Evolutionary conservation across 2,113 vertebrate species (phyloP), one percentile per base, ranked within the genome.

Genomic region (Tympanuchus pallidicinctus): DNA sequence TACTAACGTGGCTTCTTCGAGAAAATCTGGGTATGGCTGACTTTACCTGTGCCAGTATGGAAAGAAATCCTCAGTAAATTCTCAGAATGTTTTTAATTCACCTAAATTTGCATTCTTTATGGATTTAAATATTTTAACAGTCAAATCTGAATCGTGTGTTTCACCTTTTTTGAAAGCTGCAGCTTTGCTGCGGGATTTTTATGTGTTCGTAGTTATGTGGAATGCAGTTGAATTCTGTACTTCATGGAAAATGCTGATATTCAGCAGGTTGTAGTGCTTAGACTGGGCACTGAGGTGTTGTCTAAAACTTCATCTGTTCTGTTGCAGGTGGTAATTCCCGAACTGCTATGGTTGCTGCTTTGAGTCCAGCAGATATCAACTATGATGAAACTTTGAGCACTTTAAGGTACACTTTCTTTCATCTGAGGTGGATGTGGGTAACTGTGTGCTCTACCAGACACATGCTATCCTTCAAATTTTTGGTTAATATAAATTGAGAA

Each of bases 341-440:
- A 94, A 99, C 99, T 52, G 99, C 99, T 1, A 99, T 99, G 99
- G 99, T 99, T 36, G 99, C 99, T 93, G 99, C 99, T 71, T 97
- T 99, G 97, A 99, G 99, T 97, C 99, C 99, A 10, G 99, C 99
- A 90, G 99, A 99, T 82, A 99, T 99, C 88, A 99, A 99, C 98
- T 99, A 99, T 0, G 99, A 99, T 95, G 99, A 99, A 97, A 99
- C 99, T n/a, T 97, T 99, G 92, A 99, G 99, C 97, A 99, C 99
- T 56, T 98, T 99, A 92, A 99, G 99, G 99, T 99, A 98, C 63
- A 83, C 54, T 63, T 1, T 1, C 16, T 60, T 38, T 86, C 7
- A 47, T 60, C 18, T 64, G 42, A 25, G 38, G 7, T 36, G 20
- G 12, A 4, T 70, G 2, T 16, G 9, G 13, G 54, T 69, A n/a